Base-by-base conservation (phyloP, 2,113 vertebrate species). In the Alectura lathami region DNA sequence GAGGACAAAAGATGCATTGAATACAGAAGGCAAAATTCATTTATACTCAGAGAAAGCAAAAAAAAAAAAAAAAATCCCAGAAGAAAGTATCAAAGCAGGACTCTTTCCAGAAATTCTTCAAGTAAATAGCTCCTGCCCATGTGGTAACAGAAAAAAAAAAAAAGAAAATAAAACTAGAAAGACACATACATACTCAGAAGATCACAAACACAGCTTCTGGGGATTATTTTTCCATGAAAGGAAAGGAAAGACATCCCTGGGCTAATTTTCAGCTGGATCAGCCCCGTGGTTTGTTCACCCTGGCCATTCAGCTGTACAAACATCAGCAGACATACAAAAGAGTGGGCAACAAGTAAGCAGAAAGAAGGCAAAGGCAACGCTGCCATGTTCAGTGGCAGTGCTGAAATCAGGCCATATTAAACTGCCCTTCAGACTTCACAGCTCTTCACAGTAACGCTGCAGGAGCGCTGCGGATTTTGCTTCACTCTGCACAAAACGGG, bases 161-260 rank as follows among this genome's bases (percentile, higher is more conserved):
- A 96, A 96, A 94, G 63, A 94, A 97, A 94, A 92, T 75, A 96
- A 93, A 95, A 91, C 92, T 93, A 95, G 94, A 96, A 96, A 96
- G 96, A 92, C 91, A 91, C 51, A 57, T 54, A 90, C 51, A 75
- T 88, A 83, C 91, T 81, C 87, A 89, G 56, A 94, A 94, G 95
- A 95, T 91, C 94, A 96, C 95, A 96, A 96, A 96, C 94, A 95
- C 95, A 95, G 95, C 94, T 91, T 93, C 81, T 18, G 43, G 30
- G 51, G 92, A n/a, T 86, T 95, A 94, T 95, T 96, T 89, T 93
- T 56, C 92, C 80, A 90, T 77, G 51, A 96, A 96, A 95, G 88
- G 60, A 87, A 93, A 87, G 82, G 59, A 47, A 91, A 86, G 92
- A 67, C 17, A 88, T 88, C n/a, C 8, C 54, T 56, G 88, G 86